Evolutionary conservation across 2,888 invertebrate genomes (phyloP).

Genomic region (Limnephilus rhombicus): DNA sequence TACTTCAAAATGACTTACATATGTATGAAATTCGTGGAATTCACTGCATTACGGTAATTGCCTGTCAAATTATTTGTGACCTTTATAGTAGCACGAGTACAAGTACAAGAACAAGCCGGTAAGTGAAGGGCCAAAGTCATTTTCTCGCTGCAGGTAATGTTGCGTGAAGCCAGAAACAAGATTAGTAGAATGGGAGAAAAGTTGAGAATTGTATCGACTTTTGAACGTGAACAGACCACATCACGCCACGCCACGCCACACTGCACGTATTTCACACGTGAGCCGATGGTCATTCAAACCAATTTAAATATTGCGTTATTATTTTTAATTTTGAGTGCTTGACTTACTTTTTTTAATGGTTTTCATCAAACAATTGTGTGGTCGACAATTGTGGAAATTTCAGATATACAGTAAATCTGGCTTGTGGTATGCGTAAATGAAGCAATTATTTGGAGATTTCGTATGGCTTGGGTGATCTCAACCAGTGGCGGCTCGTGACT

Average conservation of each 20-base stretch:
- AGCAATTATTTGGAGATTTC: too few relatives aligned
- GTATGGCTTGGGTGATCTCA: too few relatives aligned
- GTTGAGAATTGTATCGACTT: conserved; percentile 21
- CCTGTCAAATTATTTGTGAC: conserved; percentile 30
- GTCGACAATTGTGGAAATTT: too few relatives aligned
- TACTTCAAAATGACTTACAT: background rate
- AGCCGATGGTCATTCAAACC: background rate
- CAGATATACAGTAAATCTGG: too few relatives aligned
- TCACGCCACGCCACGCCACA: background rate
- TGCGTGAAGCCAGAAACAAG: conserved; percentile 34
- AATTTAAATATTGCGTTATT: background rate
- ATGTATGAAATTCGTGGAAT: background rate
- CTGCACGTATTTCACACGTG: background rate
- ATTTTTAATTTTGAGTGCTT: background rate
- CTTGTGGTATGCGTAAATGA: too few relatives aligned
- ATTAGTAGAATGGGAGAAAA: conserved; percentile 23
- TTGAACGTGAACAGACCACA: background rate
- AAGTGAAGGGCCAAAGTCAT: conserved; percentile 28
- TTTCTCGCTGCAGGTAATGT: conserved; percentile 32
- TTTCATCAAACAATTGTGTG: too few relatives aligned
- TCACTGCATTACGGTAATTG: conserved; percentile 32
- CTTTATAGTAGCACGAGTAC: conserved; percentile 14
- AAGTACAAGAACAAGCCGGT: background rate
- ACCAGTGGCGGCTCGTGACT: too few relatives aligned
- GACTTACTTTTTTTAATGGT: too few relatives aligned